These are phyloP conservation scores for Drosophila pachea DNA, from an alignment of 1,140 invertebrate species.

Conservation along the genomic window DNA sequence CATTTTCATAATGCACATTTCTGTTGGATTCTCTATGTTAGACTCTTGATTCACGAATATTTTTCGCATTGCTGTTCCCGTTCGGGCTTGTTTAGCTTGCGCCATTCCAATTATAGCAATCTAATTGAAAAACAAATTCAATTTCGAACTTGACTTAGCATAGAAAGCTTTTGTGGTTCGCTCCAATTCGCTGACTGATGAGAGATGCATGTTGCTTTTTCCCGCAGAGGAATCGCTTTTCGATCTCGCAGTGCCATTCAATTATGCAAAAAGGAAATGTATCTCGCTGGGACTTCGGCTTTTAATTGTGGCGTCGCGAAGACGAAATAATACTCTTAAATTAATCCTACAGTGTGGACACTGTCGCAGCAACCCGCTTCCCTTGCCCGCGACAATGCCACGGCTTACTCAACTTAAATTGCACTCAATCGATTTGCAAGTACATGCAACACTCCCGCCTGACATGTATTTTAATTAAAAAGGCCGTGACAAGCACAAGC, in stretches of 20 bases:
- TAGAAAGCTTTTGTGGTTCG: slow-evolving; percentile 28
- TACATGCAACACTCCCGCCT: slow-evolving; percentile 19
- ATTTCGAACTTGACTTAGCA: slow-evolving; percentile 43
- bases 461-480: slow-evolving; percentile 74
- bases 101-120: slow-evolving; percentile 52
- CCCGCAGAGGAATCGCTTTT: slow-evolving; percentile 1
- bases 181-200: slow-evolving; percentile 18
- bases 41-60: slow-evolving; percentile 2
- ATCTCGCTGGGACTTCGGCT: background rate
- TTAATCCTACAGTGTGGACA: slow-evolving; percentile 42
- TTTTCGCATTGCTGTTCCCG: background rate
- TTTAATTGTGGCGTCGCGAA: slow-evolving; percentile 5
- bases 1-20: slow-evolving; percentile 62
- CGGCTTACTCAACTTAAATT: slow-evolving; percentile 27
- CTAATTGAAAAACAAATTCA: slow-evolving; percentile 73
- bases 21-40: background rate
- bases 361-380: background rate
- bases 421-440: slow-evolving; percentile 23
- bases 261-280: slow-evolving; percentile 15
- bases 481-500: slow-evolving; percentile 28
- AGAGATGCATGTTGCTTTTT: slow-evolving; percentile 10
- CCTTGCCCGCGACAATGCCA: background rate
- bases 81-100: slow-evolving; percentile 18
- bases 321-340: slow-evolving; percentile 58
- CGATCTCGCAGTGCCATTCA: too few relatives aligned